Percentiles rank a stretch among this genome's conserved stretches.
phyloP scores from a whole-genome alignment of 1,140 invertebrate species.

The Aphis craccivora region DNA sequence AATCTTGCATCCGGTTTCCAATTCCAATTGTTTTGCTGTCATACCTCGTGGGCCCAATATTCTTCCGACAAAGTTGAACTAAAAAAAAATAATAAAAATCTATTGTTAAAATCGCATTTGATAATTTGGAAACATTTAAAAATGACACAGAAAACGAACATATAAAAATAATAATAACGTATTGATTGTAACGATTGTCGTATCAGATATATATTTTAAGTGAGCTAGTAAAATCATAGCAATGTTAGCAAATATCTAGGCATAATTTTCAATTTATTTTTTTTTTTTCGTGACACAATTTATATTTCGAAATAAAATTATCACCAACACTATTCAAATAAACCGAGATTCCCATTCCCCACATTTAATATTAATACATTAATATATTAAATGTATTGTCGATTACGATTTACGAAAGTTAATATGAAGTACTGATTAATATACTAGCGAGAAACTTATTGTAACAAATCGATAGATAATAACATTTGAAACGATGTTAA shows the following conservation, averaged over 20 bases:
- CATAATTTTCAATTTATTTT: not conserved
- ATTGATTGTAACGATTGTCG: not conserved
- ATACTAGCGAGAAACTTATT: not conserved
- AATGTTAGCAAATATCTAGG: not conserved
- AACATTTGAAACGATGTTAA: not conserved
- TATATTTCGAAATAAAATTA: not conserved
- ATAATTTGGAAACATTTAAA: not conserved
- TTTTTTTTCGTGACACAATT: not conserved
- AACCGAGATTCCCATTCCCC: not conserved
- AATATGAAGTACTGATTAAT: not conserved
- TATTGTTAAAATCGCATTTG: not conserved
- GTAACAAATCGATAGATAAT: not conserved
- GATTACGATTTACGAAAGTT: not conserved
- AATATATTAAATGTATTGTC: not conserved
- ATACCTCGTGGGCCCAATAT: constrained; percentile 98
- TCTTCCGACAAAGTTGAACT: constrained; percentile 99
- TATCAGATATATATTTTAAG: too few relatives aligned
- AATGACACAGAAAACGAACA: not conserved
- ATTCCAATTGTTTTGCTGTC: constrained; percentile 99
- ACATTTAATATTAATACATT: not conserved
- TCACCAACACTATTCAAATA: not conserved
- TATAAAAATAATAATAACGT: not conserved
- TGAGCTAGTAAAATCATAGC: not conserved
- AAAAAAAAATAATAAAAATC: constrained; percentile 65
- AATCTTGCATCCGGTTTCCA: constrained; percentile 99